phyloP scores from a whole-genome alignment of 2,797 vertebrate genomes.

The Eleutherodactylus coqui region DNA sequence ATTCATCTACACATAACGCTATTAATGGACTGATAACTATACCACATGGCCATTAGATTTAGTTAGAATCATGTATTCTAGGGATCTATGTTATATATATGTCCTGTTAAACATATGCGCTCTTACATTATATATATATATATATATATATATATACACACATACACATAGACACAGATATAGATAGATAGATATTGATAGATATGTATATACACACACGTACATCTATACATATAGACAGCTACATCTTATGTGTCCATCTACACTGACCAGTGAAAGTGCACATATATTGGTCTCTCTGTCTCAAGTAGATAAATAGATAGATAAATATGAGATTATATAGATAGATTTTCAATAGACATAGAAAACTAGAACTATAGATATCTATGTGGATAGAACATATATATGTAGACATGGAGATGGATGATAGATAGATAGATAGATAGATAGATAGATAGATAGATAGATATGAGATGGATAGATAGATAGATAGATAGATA shows the following conservation, averaged over 20 bases:
- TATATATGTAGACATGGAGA: too few relatives aligned
- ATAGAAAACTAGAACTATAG: too few relatives aligned
- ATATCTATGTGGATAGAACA: too few relatives aligned
- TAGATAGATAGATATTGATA: too few relatives aligned
- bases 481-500: neutral
- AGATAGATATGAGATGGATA: neutral
- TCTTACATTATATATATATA: neutral
- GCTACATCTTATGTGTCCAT: too few relatives aligned
- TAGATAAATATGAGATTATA: too few relatives aligned
- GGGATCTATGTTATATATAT: neutral
- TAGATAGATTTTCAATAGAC: too few relatives aligned
- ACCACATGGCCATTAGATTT: neutral
- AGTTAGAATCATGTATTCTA: neutral
- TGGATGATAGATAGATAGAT: neutral
- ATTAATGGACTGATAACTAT: neutral
- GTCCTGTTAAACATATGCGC: neutral
- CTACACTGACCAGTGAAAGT: too few relatives aligned
- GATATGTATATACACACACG: neutral
- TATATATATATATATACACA: neutral
- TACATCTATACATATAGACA: neutral
- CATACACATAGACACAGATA: too few relatives aligned
- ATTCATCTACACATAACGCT: neutral
- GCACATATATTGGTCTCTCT: too few relatives aligned
- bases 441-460: constrained; percentile 16
- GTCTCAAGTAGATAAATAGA: too few relatives aligned